Evolutionary conservation across 2,113 vertebrate genomes (phyloP).

Genomic region (Xenopus borealis): DNA sequence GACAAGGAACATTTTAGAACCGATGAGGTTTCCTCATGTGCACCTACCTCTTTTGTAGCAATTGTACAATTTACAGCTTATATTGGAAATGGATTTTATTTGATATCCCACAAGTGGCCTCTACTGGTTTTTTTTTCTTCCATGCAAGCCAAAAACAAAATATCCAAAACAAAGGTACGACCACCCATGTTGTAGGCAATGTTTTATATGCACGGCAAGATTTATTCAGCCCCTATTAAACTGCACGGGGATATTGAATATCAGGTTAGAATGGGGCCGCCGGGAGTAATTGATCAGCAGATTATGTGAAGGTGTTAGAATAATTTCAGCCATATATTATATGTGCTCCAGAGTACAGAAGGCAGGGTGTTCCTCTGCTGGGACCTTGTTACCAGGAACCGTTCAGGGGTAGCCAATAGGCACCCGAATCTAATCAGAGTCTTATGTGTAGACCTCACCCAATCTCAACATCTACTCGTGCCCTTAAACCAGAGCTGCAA

Average conservation of each 20-base stretch:
- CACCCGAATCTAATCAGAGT: constrained; percentile 8
- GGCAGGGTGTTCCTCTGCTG: constrained; percentile 18
- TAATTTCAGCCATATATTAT: constrained; percentile 30
- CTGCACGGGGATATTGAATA: constrained; percentile 28
- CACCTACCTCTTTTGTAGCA: constrained; percentile 38
- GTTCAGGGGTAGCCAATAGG: not conserved
- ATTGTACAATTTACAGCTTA: constrained; percentile 43
- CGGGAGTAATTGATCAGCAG: constrained; percentile 42
- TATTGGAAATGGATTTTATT: constrained; percentile 38
- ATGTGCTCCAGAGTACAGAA: not conserved
- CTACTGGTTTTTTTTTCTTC: constrained; percentile 6
- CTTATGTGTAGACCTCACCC: constrained; percentile 10
- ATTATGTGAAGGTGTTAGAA: constrained; percentile 43
- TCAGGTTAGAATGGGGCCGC: constrained; percentile 29
- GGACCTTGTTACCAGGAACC: constrained; percentile 5
- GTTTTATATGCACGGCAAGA: constrained; percentile 11
- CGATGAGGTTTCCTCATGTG: constrained; percentile 33
- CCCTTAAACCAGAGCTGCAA: not conserved
- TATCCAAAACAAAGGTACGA: constrained; percentile 40
- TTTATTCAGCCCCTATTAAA: constrained; percentile 22
- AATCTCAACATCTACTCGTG: constrained; percentile 14
- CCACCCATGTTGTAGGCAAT: constrained; percentile 35
- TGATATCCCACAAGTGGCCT: constrained; percentile 35
- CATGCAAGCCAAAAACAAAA: constrained; percentile 31
- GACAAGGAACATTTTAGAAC: constrained; percentile 8